Conservation (phyloP, 2,113 vertebrate species). For the Heterocephalus glaber region DNA sequence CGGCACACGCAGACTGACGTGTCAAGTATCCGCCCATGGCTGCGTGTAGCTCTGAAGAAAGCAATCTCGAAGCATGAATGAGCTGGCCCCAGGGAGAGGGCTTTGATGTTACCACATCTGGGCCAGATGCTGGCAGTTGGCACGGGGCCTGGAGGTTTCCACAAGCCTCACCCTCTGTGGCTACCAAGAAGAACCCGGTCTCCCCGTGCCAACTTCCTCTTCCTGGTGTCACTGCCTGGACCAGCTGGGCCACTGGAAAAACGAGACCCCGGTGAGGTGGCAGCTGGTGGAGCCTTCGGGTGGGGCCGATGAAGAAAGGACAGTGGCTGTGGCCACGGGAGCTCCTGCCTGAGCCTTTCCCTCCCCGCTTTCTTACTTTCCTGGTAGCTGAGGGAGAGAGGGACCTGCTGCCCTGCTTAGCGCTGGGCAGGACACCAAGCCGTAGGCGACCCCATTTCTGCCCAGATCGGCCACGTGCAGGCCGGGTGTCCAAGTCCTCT, state of each 20-base stretch:
- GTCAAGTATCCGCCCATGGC: fast-evolving
- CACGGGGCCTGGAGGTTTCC: background rate
- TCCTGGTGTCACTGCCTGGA: background rate
- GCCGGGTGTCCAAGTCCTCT: too few species aligned
- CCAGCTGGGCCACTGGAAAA: conserved; percentile 35
- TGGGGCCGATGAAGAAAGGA: background rate
- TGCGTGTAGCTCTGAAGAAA: background rate
- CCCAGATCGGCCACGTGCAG: background rate
- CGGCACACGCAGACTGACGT: fast-evolving
- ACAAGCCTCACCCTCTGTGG: background rate
- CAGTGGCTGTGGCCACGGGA: fast-evolving
- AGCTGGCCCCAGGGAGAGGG: background rate
- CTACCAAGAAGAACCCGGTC: background rate
- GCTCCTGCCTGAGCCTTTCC: too few species aligned
- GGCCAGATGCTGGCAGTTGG: background rate
- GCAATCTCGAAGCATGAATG: fast-evolving
- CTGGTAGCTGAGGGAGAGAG: background rate
- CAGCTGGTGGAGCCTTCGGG: background rate
- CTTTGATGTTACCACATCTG: fast-evolving
- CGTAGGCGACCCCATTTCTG: fast-evolving
- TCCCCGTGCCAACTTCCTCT: background rate
- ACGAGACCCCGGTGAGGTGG: background rate
- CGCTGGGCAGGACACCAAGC: background rate
- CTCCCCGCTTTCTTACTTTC: background rate
- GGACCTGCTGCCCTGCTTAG: background rate